These are phyloP conservation scores for Sandelia bainsii DNA, from an alignment of 2,797 vertebrate genomes.

Conservation along the genomic window DNA sequence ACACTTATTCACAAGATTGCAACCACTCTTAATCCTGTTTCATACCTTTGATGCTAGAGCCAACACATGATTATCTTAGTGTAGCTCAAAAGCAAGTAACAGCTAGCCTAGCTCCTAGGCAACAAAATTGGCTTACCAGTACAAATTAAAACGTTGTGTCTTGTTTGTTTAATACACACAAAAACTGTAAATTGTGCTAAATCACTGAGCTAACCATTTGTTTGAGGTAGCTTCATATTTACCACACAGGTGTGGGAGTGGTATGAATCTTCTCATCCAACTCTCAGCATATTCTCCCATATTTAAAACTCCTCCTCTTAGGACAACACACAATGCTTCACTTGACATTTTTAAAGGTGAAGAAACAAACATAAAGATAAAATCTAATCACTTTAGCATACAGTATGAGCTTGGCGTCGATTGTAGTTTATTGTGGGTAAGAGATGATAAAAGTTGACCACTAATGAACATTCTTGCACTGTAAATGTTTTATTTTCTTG, in stretches of 20 bases:
- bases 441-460: slow-evolving; percentile 53
- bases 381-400: slow-evolving; percentile 33
- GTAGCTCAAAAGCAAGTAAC: not conserved
- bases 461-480: slow-evolving; percentile 78
- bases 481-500: slow-evolving; percentile 83
- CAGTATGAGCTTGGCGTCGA: slow-evolving; percentile 58
- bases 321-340: slow-evolving; percentile 3
- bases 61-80: too few species aligned
- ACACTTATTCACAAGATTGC: slow-evolving; percentile 4
- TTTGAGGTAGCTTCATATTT: not conserved
- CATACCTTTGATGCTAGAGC: too few species aligned
- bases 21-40: too few species aligned
- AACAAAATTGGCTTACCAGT: not conserved
- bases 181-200: not conserved
- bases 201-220: not conserved
- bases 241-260: not conserved
- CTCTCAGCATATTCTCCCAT: not conserved
- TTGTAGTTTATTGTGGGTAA: slow-evolving; percentile 58
- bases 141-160: not conserved
- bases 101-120: not conserved
- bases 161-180: too few species aligned
- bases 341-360: slow-evolving; percentile 39
- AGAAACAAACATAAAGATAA: slow-evolving; percentile 16
- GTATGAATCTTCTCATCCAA: too few species aligned
- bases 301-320: not conserved